Percentiles rank a stretch among this genome's conserved stretches.
Conservation (phyloP, 2,113 vertebrate genomes). For the Microcebus murinus region DNA sequence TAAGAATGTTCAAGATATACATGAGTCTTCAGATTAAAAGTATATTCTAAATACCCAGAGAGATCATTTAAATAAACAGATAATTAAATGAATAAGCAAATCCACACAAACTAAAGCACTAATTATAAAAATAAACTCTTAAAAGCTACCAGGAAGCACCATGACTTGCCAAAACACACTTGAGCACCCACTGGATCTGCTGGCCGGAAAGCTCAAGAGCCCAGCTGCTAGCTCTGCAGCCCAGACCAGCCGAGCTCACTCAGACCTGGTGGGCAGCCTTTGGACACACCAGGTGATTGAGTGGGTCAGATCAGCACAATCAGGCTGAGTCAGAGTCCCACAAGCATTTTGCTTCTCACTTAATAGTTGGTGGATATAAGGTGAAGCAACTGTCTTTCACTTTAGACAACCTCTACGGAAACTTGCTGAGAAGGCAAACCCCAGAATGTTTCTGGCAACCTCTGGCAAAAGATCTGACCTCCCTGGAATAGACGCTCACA, state of each 20-base stretch:
- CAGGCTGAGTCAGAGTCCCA: background rate
- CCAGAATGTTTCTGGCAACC: background rate
- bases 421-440: background rate
- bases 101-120: background rate
- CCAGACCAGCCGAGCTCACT: too few relatives aligned
- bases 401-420: background rate
- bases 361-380: background rate
- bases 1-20: background rate
- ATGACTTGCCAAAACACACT: background rate
- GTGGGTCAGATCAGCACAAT: background rate
- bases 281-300: background rate
- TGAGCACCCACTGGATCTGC: too few relatives aligned
- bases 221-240: background rate
- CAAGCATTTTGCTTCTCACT: background rate
- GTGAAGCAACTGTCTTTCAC: background rate
- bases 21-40: background rate
- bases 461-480: background rate
- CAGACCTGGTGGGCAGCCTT: background rate
- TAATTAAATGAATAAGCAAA: background rate
- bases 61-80: background rate
- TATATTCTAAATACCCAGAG: background rate
- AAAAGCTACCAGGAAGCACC: background rate
- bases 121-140: background rate
- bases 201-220: background rate
- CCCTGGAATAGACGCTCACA: background rate